Conservation (phyloP, 2,888 invertebrate genomes). For the Eulithis prunata region DNA sequence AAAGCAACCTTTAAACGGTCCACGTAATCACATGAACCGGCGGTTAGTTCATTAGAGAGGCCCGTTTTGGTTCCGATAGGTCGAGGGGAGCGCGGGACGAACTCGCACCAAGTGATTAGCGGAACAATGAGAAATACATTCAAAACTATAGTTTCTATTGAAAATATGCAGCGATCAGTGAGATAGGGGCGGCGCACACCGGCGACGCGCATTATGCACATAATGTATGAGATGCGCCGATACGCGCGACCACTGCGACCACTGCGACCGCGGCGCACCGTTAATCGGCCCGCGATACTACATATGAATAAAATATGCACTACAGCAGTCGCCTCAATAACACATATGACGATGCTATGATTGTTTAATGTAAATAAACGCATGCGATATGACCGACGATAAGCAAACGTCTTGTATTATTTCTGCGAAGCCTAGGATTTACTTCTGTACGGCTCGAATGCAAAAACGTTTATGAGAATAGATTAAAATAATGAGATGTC, state of each 20-base stretch:
- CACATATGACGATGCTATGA: slow-evolving; percentile 25
- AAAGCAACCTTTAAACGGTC: slow-evolving; percentile 9
- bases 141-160: slow-evolving; percentile 32
- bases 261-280: slow-evolving; percentile 32
- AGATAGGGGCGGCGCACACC: slow-evolving; percentile 40
- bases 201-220: slow-evolving; percentile 42
- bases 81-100: slow-evolving; percentile 11
- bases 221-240: slow-evolving; percentile 46
- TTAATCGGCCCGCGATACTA: slow-evolving; percentile 29
- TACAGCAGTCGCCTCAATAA: slow-evolving; percentile 26
- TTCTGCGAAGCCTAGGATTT: slow-evolving; percentile 4
- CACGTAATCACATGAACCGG: slow-evolving; percentile 1
- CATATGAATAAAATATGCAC: slow-evolving; percentile 30
- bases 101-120: slow-evolving; percentile 24
- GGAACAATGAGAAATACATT: slow-evolving; percentile 37
- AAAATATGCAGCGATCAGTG: slow-evolving; percentile 35
- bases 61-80: slow-evolving; percentile 3
- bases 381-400: slow-evolving; percentile 23
- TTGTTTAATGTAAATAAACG: slow-evolving; percentile 29
- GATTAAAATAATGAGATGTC: slow-evolving; percentile 14
- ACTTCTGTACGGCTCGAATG: slow-evolving; percentile 7
- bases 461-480: slow-evolving; percentile 2
- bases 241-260: slow-evolving; percentile 33
- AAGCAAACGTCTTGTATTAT: slow-evolving; percentile 16
- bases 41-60: slow-evolving; percentile 17